Percentiles rank a stretch among this genome's conserved stretches.
phyloP scores from a whole-genome alignment of 2,797 vertebrate species.

The Pampus argenteus region DNA sequence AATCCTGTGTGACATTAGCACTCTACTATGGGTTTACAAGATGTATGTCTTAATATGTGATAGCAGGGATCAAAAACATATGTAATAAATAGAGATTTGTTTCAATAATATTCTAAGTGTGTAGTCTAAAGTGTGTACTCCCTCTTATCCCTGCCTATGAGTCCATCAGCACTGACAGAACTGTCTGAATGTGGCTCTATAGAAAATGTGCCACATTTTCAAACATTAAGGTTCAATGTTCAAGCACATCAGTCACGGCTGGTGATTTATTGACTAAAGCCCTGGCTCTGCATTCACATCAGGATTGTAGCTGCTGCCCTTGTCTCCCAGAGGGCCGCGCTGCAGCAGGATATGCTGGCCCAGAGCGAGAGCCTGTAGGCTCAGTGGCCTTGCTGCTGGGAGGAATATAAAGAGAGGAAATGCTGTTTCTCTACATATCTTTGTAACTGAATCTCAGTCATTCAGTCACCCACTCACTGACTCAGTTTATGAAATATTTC shows the following conservation, averaged over 20 bases:
- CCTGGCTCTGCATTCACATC: slow-evolving; percentile 52
- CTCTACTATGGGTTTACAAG: slow-evolving; percentile 2
- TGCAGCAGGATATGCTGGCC: slow-evolving; percentile 58
- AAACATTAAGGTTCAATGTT: slow-evolving; percentile 68
- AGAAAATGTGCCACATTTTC: slow-evolving; percentile 64
- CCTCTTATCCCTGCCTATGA: slow-evolving; percentile 12
- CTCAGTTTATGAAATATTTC: not conserved
- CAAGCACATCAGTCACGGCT: slow-evolving; percentile 67
- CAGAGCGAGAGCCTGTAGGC: slow-evolving; percentile 35
- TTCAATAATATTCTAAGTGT: not conserved
- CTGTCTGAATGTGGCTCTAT: slow-evolving; percentile 47
- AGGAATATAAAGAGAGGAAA: slow-evolving; percentile 2
- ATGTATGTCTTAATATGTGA: not conserved
- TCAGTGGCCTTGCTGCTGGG: slow-evolving; percentile 23
- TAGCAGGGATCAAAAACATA: not conserved
- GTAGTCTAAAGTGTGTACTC: not conserved
- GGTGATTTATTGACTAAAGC: slow-evolving; percentile 71
- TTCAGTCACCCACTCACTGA: slow-evolving; percentile 1
- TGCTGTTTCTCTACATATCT: slow-evolving; percentile 13
- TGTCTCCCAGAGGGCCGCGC: slow-evolving; percentile 41
- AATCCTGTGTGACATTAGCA: slow-evolving; percentile 5
- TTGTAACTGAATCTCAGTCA: not conserved
- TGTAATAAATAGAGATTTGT: slow-evolving; percentile 5
- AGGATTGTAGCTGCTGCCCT: slow-evolving; percentile 37
- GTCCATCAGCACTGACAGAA: slow-evolving; percentile 53